Evolutionary conservation across 1,140 invertebrate species (phyloP).

Genomic region (Brachionus rotundiformis): DNA sequence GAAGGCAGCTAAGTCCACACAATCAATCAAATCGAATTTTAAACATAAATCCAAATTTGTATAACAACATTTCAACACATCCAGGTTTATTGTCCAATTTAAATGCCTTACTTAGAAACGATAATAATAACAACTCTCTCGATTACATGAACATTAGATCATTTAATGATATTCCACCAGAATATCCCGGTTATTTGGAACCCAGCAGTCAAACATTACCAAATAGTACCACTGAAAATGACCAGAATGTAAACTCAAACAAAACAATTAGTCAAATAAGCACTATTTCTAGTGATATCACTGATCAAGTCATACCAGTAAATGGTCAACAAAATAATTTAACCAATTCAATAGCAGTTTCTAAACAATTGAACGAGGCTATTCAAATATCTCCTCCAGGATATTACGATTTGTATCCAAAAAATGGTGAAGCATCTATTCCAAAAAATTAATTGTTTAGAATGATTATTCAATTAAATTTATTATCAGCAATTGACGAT

Average conservation of each 20-base stretch:
- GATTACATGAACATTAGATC: slow-evolving; percentile 26
- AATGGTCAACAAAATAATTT: neutral
- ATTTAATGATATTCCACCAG: slow-evolving; percentile 33
- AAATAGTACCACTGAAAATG: neutral
- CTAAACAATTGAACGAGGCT: neutral
- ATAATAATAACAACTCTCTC: neutral
- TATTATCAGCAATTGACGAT: neutral
- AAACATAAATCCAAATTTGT: slow-evolving; percentile 30
- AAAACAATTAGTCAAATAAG: slow-evolving; percentile 27
- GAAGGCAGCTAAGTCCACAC: neutral
- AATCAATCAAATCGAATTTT: neutral
- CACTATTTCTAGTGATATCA: slow-evolving; percentile 17
- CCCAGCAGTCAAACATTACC: neutral
- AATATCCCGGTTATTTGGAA: slow-evolving; percentile 28
- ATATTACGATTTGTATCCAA: slow-evolving; percentile 38
- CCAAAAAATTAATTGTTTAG: neutral
- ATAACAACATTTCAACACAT: slow-evolving; percentile 3
- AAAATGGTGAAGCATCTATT: neutral
- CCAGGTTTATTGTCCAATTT: slow-evolving; percentile 24
- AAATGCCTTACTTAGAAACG: neutral
- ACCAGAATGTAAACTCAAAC: neutral
- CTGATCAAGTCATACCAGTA: neutral
- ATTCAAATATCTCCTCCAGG: neutral
- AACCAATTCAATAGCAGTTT: neutral
- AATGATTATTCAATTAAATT: neutral